Evolutionary conservation across 2,113 vertebrate species (phyloP).

Genomic region (Ameiurus melas): DNA sequence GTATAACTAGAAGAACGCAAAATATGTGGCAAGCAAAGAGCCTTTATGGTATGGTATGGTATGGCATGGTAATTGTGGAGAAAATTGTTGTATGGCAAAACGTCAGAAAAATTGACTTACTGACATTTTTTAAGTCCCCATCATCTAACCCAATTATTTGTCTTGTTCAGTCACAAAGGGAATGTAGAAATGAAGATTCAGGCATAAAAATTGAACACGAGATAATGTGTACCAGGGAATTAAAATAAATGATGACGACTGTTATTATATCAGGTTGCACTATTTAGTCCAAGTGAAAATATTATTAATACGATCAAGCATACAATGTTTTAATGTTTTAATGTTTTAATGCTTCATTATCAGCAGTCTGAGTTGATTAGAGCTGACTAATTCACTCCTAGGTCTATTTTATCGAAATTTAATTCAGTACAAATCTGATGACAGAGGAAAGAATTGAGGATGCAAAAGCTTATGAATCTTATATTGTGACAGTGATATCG

Average conservation of each 20-base stretch:
- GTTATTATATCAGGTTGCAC: slow-evolving; percentile 20
- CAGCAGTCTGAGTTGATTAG: background rate
- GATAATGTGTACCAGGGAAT: background rate
- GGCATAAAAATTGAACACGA: background rate
- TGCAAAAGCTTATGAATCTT: background rate
- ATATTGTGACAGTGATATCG: slow-evolving; percentile 10
- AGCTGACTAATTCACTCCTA: background rate
- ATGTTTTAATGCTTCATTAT: background rate
- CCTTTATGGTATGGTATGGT: background rate
- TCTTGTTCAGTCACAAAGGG: slow-evolving; percentile 1
- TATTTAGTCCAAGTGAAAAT: background rate
- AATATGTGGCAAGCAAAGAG: background rate
- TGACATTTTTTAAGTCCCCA: background rate
- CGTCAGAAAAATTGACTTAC: background rate
- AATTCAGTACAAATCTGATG: background rate
- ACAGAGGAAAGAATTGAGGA: background rate
- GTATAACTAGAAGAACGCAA: background rate
- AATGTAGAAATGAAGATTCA: background rate
- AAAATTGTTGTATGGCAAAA: background rate
- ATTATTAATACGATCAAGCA: background rate
- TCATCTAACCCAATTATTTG: slow-evolving; percentile 1
- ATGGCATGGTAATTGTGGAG: background rate
- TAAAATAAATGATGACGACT: background rate
- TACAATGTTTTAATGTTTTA: slow-evolving; percentile 2
- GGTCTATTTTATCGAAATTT: background rate